Base-by-base conservation (phyloP, 2,113 vertebrate species). In the Phylloscopus trochiloides region DNA sequence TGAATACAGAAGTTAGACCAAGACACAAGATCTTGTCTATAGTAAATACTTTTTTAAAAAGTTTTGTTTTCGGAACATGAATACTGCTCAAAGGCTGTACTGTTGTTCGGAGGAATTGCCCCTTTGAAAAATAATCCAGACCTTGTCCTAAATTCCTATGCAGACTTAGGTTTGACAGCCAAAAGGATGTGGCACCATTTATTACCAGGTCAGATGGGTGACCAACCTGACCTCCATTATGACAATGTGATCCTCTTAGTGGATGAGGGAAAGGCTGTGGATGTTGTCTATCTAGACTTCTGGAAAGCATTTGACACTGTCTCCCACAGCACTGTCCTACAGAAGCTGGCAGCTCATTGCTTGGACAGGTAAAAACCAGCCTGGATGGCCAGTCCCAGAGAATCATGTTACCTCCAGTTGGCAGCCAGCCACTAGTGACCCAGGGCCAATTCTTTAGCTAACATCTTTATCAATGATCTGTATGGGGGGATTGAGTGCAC, bases 391-490 rank as follows among this genome's bases (percentile, higher is more conserved):
- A 4, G 29, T n/a, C 10, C 34, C 48, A 55, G 48, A 55, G 34
- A 55, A 26, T 0, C 1, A 1, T 31, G 16, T 29, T 28, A 71
- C n/a, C n/a, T 29, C 16, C 55, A 54, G 22, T 1, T 38, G 47
- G n/a, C 28, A 36, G 73, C 18, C 6, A 9, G 55, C 14, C 45
- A 77, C 47, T 38, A 38, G 12, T 19, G 40, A 24, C 15, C 19
- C n/a, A 54, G 40, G 15, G 16, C 8, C 29, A 62, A 54, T 40
- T 54, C n/a, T 54, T 55, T n/a, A 34, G 40, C 48, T 47, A 62
- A 1, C 54, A 62, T 24, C 55, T 47, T 54, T 62, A 78, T 31
- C 45, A 51, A 22, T 32, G 2, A 67, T 28, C 40, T 40, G 17
- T 32, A 17, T 7, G 29, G 17, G 15, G 15, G 13, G 12, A 54